These are phyloP conservation scores for Brassicogethes aeneus DNA, from an alignment of 2,888 invertebrate species.

Conservation along the genomic window DNA sequence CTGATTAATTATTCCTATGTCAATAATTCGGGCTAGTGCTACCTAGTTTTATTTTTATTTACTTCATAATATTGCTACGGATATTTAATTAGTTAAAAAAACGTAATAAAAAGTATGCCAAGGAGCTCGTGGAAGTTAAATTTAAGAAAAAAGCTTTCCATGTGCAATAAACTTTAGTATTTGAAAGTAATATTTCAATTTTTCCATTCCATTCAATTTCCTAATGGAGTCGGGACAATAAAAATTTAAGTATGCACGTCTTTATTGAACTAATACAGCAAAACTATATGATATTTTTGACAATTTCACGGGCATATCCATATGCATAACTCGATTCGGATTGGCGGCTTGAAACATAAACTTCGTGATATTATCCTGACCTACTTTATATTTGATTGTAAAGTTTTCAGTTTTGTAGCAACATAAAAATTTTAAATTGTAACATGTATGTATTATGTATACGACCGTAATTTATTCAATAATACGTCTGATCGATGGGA, in stretches of 20 bases:
- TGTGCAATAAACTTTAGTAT: no score
- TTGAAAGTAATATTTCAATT: background rate
- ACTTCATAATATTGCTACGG: no score
- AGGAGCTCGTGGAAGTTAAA: no score
- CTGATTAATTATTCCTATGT: background rate
- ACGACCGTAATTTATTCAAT: no score
- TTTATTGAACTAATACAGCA: background rate
- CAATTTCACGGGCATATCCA: background rate
- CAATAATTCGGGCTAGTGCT: background rate
- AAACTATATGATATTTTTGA: background rate
- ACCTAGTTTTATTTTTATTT: no score
- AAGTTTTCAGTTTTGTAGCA: background rate
- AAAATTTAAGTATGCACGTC: background rate
- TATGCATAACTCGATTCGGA: background rate
- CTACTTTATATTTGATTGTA: conserved; percentile 1
- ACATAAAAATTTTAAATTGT: background rate
- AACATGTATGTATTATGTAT: no score
- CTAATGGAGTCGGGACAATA: background rate
- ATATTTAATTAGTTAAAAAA: no score
- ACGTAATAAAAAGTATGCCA: no score
- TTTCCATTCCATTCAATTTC: background rate
- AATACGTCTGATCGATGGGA: no score
- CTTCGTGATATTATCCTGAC: background rate
- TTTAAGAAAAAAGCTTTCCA: no score
- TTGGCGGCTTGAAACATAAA: background rate